Conservation (phyloP, 2,888 invertebrate species). For the Phrixothrix hirtus region DNA sequence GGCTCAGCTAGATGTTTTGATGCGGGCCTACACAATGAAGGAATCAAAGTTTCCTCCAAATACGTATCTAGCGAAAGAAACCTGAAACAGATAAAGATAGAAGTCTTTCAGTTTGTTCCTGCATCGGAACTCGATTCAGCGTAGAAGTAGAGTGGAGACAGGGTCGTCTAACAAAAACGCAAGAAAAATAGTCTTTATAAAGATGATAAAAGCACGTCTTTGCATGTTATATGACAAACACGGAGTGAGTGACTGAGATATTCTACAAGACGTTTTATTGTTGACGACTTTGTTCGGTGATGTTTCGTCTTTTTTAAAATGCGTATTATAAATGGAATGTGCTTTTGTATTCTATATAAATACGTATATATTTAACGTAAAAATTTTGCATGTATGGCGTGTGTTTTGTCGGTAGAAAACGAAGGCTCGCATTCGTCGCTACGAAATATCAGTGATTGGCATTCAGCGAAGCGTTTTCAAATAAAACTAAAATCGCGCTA, state of each 20-base stretch:
- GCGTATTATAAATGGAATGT: constrained; percentile 54
- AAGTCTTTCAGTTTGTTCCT: constrained; percentile 36
- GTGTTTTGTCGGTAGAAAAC: constrained; percentile 46
- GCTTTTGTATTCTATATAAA: constrained; percentile 45
- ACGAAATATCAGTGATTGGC: constrained; percentile 47
- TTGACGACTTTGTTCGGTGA: constrained; percentile 56
- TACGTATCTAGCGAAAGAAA: constrained; percentile 32
- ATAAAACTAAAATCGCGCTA: constrained; percentile 53
- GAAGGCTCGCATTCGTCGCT: constrained; percentile 37
- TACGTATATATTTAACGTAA: constrained; percentile 52
- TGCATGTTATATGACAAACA: constrained; percentile 57
- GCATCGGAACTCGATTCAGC: constrained; percentile 50
- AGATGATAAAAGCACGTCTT: constrained; percentile 58
- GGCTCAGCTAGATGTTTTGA: constrained; percentile 54
- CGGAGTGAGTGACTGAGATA: constrained; percentile 57
- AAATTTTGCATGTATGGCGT: constrained; percentile 53
- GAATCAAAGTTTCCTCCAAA: constrained; percentile 36
- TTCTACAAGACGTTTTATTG: constrained; percentile 55
- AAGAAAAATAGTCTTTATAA: constrained; percentile 58
- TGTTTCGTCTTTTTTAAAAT: constrained; percentile 52
- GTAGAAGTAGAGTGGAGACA: constrained; percentile 49
- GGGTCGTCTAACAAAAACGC: constrained; percentile 53
- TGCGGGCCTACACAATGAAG: constrained; percentile 51
- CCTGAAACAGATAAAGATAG: constrained; percentile 44
- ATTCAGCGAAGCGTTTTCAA: constrained; percentile 49